Conservation (phyloP, 1,140 invertebrate genomes). For the Drosophila ohnishii region DNA sequence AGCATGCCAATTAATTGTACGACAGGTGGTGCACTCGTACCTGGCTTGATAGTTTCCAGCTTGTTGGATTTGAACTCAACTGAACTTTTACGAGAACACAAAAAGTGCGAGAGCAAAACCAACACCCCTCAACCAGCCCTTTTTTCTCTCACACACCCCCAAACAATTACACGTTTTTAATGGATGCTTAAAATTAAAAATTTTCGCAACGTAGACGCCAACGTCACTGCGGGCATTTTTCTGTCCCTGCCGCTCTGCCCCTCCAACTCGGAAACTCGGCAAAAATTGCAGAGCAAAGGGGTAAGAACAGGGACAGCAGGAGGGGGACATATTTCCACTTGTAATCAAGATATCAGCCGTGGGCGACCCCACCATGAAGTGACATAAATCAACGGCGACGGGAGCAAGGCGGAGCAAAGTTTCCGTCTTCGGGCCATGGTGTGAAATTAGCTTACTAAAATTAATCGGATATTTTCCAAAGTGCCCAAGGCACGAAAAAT, state of each 20-base stretch:
- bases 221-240: conserved; percentile 67
- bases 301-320: not conserved
- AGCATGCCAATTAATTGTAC: conserved; percentile 66
- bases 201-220: conserved; percentile 50
- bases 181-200: conserved; percentile 71
- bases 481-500: conserved; percentile 27
- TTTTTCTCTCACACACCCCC: conserved; percentile 21
- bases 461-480: conserved; percentile 66
- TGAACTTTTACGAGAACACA: conserved; percentile 70
- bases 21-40: conserved; percentile 60
- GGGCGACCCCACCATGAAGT: conserved; percentile 51
- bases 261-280: conserved; percentile 22
- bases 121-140: conserved; percentile 1
- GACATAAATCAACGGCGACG: conserved; percentile 51
- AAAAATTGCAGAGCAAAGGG: conserved; percentile 5
- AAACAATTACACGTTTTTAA: conserved; percentile 39
- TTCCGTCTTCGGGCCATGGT: conserved; percentile 22
- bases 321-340: conserved; percentile 66
- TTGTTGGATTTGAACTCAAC: conserved; percentile 78
- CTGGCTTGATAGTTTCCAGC: conserved; percentile 74
- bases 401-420: conserved; percentile 11
- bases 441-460: conserved; percentile 67
- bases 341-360: conserved; percentile 72
- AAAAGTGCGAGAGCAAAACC: conserved; percentile 45
- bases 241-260: not conserved